phyloP scores from a whole-genome alignment of 64 coral and sea anemone genomes.

The Porites australiensis region DNA sequence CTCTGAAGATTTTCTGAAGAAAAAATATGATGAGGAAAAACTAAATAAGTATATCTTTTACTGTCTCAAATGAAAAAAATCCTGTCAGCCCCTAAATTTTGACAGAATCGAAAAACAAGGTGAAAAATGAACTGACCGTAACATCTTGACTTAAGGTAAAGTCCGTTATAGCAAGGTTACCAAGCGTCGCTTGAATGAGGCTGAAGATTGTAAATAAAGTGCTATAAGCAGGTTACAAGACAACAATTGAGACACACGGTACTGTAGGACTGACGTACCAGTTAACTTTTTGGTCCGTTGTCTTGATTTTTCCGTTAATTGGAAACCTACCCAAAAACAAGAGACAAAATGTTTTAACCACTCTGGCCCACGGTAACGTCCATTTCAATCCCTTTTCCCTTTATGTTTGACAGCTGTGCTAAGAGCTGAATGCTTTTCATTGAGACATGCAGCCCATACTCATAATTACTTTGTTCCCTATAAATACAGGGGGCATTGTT shows the following conservation, averaged over 20 bases:
- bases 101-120: background rate
- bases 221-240: background rate
- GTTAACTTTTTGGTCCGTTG: conserved; percentile 96
- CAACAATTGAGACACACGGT: no score
- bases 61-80: no score
- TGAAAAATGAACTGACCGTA: conserved; percentile 53
- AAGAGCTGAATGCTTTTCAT: no score
- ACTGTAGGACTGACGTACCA: conserved; percentile 41
- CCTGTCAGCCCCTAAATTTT: no score
- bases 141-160: conserved; percentile 92
- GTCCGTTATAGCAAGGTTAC: conserved; percentile 79
- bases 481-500: background rate
- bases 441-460: no score
- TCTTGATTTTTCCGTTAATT: conserved; percentile 90
- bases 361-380: no score
- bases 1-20: conserved; percentile 91
- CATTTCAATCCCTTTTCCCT: no score
- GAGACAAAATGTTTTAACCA: no score
- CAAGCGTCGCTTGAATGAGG: conserved; percentile 94
- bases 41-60: no score
- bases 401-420: no score
- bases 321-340: conserved; percentile 79
- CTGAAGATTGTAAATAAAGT: conserved; percentile 38
- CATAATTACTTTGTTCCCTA: no score
- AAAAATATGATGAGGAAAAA: background rate